phyloP scores from a whole-genome alignment of 2,113 vertebrate genomes.

The Cheirogaleus medius region DNA sequence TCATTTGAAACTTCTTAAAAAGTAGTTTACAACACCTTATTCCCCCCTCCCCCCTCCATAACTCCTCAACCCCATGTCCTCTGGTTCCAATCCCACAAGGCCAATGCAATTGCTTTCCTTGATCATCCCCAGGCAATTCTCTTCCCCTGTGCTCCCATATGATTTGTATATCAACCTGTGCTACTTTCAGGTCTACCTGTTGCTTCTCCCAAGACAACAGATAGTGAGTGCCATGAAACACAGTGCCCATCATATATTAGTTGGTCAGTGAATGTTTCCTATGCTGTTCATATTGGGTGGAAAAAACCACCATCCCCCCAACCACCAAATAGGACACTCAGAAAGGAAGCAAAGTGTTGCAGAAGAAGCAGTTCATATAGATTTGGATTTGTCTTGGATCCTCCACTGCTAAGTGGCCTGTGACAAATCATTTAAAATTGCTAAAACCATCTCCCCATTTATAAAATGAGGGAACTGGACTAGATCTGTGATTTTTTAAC shows the following conservation, averaged over 20 bases:
- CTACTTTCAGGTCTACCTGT: background rate
- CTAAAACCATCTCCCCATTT: background rate
- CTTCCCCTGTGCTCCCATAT: background rate
- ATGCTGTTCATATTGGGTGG: background rate
- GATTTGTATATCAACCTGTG: background rate
- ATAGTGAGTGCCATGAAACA: background rate
- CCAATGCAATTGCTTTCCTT: background rate
- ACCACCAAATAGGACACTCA: background rate
- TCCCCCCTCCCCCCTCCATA: background rate
- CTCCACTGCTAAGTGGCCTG: background rate
- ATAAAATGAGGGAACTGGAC: background rate
- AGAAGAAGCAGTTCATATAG: background rate
- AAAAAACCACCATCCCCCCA: background rate
- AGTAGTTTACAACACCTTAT: constrained; percentile 5
- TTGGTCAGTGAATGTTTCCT: background rate
- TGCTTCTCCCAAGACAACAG: background rate
- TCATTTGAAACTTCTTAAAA: constrained; percentile 30
- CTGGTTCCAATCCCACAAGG: background rate
- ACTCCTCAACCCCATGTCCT: background rate
- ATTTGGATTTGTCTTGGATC: background rate
- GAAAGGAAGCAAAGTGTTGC: background rate
- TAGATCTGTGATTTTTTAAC: background rate
- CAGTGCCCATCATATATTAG: background rate
- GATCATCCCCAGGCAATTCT: background rate
- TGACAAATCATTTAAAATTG: constrained; percentile 12